phyloP scores from a whole-genome alignment of 2,888 invertebrate genomes.

The Cyrtodaria siliqua region DNA sequence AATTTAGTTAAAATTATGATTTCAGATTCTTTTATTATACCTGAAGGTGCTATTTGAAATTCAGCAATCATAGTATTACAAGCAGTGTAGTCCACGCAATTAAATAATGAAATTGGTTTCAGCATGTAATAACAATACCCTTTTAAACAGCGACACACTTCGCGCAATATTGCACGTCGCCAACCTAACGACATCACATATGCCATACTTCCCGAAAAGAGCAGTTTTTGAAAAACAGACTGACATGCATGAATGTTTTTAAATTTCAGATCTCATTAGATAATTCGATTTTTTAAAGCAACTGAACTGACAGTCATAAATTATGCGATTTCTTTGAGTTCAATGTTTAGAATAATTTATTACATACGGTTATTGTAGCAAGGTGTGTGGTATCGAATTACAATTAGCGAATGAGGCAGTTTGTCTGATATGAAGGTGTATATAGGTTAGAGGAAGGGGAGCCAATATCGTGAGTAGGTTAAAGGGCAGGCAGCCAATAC shows the following conservation, averaged over 20 bases:
- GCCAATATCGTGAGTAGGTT: not conserved
- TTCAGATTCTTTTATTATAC: too few relatives aligned
- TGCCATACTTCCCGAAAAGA: not conserved
- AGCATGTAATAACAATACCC: too few relatives aligned
- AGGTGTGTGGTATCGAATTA: conserved; percentile 39
- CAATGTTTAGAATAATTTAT: conserved; percentile 5
- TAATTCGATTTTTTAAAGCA: conserved; percentile 12
- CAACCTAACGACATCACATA: conserved; percentile 17
- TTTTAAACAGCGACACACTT: too few relatives aligned
- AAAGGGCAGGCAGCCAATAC: too few relatives aligned
- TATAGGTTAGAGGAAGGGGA: not conserved
- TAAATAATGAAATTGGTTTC: too few relatives aligned
- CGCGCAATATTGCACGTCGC: conserved; percentile 23
- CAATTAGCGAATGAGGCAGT: not conserved
- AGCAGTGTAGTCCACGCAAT: too few relatives aligned
- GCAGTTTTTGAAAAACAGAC: not conserved
- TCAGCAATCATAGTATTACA: too few relatives aligned
- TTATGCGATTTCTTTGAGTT: conserved; percentile 29
- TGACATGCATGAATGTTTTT: conserved; percentile 1
- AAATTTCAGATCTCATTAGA: not conserved
- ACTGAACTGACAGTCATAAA: conserved; percentile 11
- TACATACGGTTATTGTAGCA: conserved; percentile 5
- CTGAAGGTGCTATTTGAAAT: too few relatives aligned
- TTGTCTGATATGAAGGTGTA: not conserved
- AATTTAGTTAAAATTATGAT: too few relatives aligned